These are phyloP conservation scores for Epirrita christyi DNA, from an alignment of 2,888 invertebrate genomes.

Conservation along the genomic window DNA sequence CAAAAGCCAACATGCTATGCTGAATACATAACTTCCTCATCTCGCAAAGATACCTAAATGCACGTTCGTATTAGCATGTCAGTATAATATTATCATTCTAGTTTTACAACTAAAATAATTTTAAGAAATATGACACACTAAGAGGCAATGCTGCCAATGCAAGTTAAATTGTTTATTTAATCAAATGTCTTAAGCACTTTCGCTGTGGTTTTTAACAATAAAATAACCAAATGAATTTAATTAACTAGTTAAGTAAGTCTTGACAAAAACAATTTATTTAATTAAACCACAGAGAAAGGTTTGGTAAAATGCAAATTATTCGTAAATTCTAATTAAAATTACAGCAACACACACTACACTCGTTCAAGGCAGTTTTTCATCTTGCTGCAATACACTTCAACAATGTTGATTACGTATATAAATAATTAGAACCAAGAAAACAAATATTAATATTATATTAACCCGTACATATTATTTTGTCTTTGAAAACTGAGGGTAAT, in stretches of 20 bases:
- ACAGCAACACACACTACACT: constrained; percentile 40
- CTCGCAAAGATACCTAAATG: constrained; percentile 68
- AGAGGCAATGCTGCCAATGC: constrained; percentile 60
- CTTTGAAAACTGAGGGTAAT: constrained; percentile 19
- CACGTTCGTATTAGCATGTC: constrained; percentile 73
- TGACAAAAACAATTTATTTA: constrained; percentile 19
- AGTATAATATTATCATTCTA: constrained; percentile 66
- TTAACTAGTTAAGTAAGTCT: constrained; percentile 25
- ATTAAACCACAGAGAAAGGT: constrained; percentile 65
- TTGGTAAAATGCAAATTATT: constrained; percentile 33
- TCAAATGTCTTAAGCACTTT: constrained; percentile 45
- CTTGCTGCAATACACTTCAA: constrained; percentile 21
- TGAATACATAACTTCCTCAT: constrained; percentile 60
- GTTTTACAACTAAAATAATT: constrained; percentile 59
- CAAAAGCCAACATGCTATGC: constrained; percentile 80
- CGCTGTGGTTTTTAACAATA: constrained; percentile 56
- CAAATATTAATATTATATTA: constrained; percentile 10
- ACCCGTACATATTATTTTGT: constrained; percentile 17
- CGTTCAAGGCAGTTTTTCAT: constrained; percentile 41
- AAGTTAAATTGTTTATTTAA: constrained; percentile 50
- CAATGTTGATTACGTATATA: constrained; percentile 8
- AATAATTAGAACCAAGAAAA: constrained; percentile 16
- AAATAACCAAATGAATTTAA: constrained; percentile 33
- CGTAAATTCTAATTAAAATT: constrained; percentile 29
- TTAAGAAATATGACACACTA: constrained; percentile 82